A percentile compares a stretch with the other conserved stretches of the same genome.
These are phyloP conservation scores for Sebastes taczanowskii DNA, from an alignment of 2,797 vertebrate species.

Conservation along the genomic window DNA sequence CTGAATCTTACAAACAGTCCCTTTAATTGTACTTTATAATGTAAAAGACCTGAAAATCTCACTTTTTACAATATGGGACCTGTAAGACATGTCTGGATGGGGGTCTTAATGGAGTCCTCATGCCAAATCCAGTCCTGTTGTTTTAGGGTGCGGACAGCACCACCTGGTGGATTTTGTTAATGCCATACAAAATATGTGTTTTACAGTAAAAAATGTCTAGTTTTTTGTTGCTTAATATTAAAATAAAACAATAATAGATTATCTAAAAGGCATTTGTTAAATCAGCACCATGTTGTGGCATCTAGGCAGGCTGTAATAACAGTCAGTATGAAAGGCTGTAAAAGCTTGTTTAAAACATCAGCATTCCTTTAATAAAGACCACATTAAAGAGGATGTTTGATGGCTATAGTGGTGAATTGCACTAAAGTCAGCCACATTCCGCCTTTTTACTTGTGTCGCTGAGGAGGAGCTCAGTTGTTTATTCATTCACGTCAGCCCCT, in stretches of 20 bases:
- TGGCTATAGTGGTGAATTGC: conserved; percentile 1
- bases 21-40: too few relatives aligned
- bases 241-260: background rate
- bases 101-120: background rate
- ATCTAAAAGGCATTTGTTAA: background rate
- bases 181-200: background rate
- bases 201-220: background rate
- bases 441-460: conserved; percentile 67
- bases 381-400: background rate
- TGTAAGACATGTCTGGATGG: background rate
- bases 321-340: background rate
- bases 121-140: background rate
- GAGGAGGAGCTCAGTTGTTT: conserved; percentile 85
- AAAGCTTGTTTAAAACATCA: background rate
- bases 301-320: background rate
- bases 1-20: too few relatives aligned
- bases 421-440: conserved; percentile 51
- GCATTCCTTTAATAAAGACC: too few relatives aligned
- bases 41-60: too few relatives aligned
- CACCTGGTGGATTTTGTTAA: conserved; percentile 48
- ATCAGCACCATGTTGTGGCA: background rate
- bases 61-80: too few relatives aligned
- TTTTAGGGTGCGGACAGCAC: conserved; percentile 4
- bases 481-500: conserved; percentile 86
- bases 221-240: background rate